Base-by-base conservation (phyloP, 2,797 vertebrate genomes). In the Carduelis carduelis region DNA sequence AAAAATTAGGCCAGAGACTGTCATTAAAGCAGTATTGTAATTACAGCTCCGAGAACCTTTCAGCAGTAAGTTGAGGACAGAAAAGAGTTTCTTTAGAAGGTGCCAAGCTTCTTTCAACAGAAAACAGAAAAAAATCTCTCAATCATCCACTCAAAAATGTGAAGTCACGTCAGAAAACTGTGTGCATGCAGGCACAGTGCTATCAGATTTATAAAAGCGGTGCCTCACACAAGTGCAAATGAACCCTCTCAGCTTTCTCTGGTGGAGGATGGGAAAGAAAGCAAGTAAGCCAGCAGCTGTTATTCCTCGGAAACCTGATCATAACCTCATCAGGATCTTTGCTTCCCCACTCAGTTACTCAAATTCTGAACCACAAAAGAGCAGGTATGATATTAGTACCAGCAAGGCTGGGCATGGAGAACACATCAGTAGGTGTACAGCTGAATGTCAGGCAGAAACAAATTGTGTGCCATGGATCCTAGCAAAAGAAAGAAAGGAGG, bases 241-340 rank as follows among this genome's bases (percentile, higher is more conserved):
- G 84, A 90, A 71, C 14, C 50, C 86, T 70, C 87, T 80, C 57
- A 32, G 87, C 71, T 94, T 92, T 93, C 81, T 89, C 55, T 60
- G 60, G 77, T 44, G 64, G 68, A 87, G 68, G 46, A 60, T 80
- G 68, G 43, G 43, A 89, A 87, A 83, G 50, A 61, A 71, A 83
- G 84, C 56, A 95, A 80, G 43, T 71, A 83, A 93, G 55, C 37
- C 80, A 83, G 77, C 90, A 95, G 91, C 89, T 93, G 75, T 70
- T 93, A 78, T 47, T 87, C 78, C 56, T 76, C 78, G 76, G 90
- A 95, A 94, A 89, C 77, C 60, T 66, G 55, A 90, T 87, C 83
- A 66, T 34, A 86, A 91, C 56, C 44, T 79, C 32, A 30, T 55
- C 70, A 82, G 60, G 70, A 83, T 55, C 64, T 78, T 76, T 71